Conservation (phyloP, 1,140 invertebrate species). For the Calosoma granatense region DNA sequence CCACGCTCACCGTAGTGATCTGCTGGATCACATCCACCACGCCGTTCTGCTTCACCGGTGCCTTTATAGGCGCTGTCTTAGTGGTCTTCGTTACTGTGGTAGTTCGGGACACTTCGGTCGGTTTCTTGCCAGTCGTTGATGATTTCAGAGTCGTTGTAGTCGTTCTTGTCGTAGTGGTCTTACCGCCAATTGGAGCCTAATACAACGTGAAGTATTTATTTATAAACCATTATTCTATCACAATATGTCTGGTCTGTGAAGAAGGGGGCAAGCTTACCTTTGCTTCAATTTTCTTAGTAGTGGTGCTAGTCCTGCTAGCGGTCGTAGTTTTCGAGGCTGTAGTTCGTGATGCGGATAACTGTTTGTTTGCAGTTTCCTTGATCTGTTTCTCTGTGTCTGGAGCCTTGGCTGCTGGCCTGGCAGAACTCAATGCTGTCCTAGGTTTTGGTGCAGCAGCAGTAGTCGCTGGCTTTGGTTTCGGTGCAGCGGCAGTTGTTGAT, state of each 20-base stretch:
- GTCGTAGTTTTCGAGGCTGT: constrained; percentile 25
- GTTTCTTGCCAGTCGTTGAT: constrained; percentile 20
- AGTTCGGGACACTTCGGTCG: constrained; percentile 19
- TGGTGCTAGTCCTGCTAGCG: constrained; percentile 24
- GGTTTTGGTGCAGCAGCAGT: constrained; percentile 28
- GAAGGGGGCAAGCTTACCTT: too few species aligned
- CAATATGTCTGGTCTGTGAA: too few species aligned
- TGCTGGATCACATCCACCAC: constrained; percentile 23
- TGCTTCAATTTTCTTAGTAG: constrained; percentile 30
- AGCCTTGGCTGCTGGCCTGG: constrained; percentile 22
- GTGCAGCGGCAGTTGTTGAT: constrained; percentile 9
- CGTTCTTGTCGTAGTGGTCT: neutral
- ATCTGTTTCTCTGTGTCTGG: constrained; percentile 44
- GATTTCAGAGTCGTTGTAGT: constrained; percentile 18
- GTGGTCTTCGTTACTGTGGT: constrained; percentile 21
- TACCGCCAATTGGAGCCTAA: neutral
- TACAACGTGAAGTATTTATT: too few species aligned
- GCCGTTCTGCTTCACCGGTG: constrained; percentile 26
- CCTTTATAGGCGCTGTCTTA: constrained; percentile 18
- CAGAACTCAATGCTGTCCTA: constrained; percentile 16
- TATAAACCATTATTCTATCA: too few species aligned
- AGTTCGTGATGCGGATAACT: constrained; percentile 39
- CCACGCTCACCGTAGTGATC: constrained; percentile 19
- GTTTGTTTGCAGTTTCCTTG: constrained; percentile 49
- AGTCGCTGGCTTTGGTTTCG: constrained; percentile 16